A percentile compares a stretch with the other conserved stretches of the same genome.
Evolutionary conservation across 1,140 invertebrate species (phyloP).

Genomic region (Leptonema lineaticorne): DNA sequence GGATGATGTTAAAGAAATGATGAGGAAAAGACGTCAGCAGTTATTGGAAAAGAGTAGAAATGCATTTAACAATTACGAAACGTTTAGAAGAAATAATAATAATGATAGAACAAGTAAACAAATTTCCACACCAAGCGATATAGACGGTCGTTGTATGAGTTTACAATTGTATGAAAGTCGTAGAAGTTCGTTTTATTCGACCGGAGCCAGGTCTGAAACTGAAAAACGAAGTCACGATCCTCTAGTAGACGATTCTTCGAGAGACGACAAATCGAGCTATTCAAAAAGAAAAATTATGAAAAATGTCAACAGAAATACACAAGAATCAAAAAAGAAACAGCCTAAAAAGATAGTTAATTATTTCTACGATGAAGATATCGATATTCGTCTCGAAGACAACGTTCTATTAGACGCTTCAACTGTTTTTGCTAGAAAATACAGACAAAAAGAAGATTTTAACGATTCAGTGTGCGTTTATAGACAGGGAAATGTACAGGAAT

Average conservation of each 20-base stretch:
- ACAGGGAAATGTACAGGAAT: constrained; percentile 27
- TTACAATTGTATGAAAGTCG: constrained; percentile 38
- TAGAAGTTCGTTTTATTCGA: constrained; percentile 51
- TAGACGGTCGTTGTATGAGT: constrained; percentile 34
- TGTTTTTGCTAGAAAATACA: constrained; percentile 52
- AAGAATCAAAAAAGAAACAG: constrained; percentile 29
- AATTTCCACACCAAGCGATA: constrained; percentile 28
- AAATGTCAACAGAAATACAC: constrained; percentile 53
- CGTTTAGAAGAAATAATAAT: constrained; percentile 35
- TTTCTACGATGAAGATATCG: constrained; percentile 53
- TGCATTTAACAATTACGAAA: constrained; percentile 39
- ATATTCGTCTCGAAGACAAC: constrained; percentile 53
- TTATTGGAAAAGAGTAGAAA: constrained; percentile 42
- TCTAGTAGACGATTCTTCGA: constrained; percentile 53
- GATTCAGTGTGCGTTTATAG: constrained; percentile 37
- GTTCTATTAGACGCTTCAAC: constrained; percentile 54
- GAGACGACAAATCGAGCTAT: constrained; percentile 54
- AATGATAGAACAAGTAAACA: constrained; percentile 34
- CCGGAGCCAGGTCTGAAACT: constrained; percentile 48
- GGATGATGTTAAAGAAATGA: constrained; percentile 53
- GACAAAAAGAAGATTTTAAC: constrained; percentile 22
- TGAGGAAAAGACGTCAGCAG: constrained; percentile 52
- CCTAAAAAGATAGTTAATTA: constrained; percentile 49
- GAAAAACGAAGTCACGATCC: constrained; percentile 53
- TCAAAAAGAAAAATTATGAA: constrained; percentile 53